Conservation (phyloP, 2,113 vertebrate genomes). For the Bos javanicus region DNA sequence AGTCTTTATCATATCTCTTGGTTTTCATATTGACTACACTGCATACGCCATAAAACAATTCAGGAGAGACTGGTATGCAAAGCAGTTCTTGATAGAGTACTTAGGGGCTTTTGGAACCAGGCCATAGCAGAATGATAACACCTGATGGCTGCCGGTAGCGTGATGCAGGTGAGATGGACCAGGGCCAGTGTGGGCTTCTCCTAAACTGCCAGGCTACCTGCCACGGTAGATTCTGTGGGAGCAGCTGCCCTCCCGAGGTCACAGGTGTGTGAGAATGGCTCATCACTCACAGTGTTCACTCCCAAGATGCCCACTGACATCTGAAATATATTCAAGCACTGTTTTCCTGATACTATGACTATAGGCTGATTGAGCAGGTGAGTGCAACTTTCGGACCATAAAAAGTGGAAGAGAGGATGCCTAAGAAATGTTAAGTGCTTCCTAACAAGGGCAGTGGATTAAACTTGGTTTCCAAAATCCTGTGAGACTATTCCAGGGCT, state of each 20-base stretch:
- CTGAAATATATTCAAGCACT: background rate
- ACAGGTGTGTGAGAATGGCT: background rate
- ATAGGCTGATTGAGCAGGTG: slow-evolving; percentile 3
- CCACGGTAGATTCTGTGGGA: background rate
- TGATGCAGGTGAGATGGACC: background rate
- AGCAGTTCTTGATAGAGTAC: background rate
- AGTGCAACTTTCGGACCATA: background rate
- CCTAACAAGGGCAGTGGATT: background rate
- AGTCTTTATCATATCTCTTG: slow-evolving; percentile 3
- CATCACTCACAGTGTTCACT: background rate
- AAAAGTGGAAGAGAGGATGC: background rate
- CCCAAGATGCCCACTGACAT: background rate
- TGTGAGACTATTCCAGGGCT: background rate
- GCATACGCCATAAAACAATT: background rate
- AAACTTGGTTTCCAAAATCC: background rate
- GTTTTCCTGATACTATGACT: background rate
- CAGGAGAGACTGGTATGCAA: background rate
- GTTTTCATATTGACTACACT: slow-evolving; percentile 10
- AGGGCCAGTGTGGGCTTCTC: background rate
- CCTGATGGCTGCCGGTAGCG: background rate
- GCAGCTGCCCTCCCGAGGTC: background rate
- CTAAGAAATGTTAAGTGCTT: background rate
- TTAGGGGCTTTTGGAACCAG: background rate
- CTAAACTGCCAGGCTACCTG: background rate
- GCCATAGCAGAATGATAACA: background rate